Base-by-base conservation (phyloP, 2,797 vertebrate genomes). In the Chrysocyon brachyurus region DNA sequence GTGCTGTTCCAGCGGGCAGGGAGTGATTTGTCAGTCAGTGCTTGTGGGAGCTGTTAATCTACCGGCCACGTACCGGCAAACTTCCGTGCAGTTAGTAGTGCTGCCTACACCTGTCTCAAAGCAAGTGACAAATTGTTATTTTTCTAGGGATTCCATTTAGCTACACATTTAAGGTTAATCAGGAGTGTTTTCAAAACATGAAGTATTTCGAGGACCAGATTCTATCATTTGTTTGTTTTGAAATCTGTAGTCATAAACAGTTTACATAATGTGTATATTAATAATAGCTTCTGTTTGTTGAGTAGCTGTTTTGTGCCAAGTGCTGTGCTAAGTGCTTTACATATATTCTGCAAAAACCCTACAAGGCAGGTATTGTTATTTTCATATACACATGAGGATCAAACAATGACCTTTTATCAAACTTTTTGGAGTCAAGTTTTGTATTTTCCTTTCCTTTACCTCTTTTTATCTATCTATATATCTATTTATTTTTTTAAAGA, bases 131-230 rank as follows among this genome's bases (percentile, higher is more conserved):
- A 24, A 36, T 91, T 68, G 46, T 87, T 95, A 24, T 90, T 87
- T 85, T 93, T 75, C 26, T 91, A 33, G 73, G 78, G 59, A 77
- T 96, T 94, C 46, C 61, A 6, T 33, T 79, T 85, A 93, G 59
- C 57, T 94, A 5, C 70, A 90, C 0, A 87, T 92, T 57, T 40
- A 59, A 94, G 77, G 26, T 59, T 93, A 93, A 88, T 70, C 49
- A 72, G 33, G 61, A 56, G 31, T 95, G 28, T 87, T 96, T 94
- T 66, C 22, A 90, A 87, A 82, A 90, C 68, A 61, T 31, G n/a
- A n/a, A 91, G 3, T 82, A 86, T 78, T 90, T 96, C 73, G 61
- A 89, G 77, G 33, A 66, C 54, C 24, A 77, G 46, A 77, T 36
- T 81, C 31, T 87, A 6, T 59, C 31, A 78, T 86, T 73, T 94